Conservation (phyloP, 2,797 vertebrate genomes). For the Amphiprion clarkii region DNA sequence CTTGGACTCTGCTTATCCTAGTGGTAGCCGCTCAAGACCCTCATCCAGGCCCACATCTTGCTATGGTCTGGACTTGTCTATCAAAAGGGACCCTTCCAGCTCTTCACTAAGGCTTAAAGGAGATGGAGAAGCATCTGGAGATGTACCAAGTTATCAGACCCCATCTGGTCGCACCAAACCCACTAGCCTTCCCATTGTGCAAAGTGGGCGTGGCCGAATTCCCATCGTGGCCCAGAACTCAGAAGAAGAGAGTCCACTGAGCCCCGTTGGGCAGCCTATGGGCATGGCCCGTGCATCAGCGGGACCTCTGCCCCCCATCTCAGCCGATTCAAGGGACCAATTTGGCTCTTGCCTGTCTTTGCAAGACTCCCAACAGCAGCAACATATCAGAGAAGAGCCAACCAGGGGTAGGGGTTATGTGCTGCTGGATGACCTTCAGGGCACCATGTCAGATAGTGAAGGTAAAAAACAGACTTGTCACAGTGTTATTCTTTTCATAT, state of each 20-base stretch:
- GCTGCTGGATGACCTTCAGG: conserved; percentile 98
- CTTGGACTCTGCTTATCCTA: conserved; percentile 90
- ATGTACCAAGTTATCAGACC: conserved; percentile 88
- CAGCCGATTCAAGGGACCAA: conserved; percentile 97
- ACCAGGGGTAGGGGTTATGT: conserved; percentile 93
- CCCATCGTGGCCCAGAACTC: conserved; percentile 99
- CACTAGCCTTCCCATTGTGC: conserved; percentile 96
- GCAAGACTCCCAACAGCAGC: conserved; percentile 94
- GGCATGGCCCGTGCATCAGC: conserved; percentile 98
- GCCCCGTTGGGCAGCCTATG: conserved; percentile 99
- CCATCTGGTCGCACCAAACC: conserved; percentile 97
- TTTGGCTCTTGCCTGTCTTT: conserved; percentile 98
- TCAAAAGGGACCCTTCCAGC: conserved; percentile 97
- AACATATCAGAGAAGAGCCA: conserved; percentile 97
- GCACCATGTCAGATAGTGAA: conserved; percentile 99
- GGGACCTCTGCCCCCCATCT: conserved; percentile 97
- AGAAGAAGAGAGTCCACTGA: conserved; percentile 98
- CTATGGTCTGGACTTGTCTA: conserved; percentile 96
- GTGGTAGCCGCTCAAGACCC: conserved; percentile 95
- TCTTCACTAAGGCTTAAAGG: conserved; percentile 96
- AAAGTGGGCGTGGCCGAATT: conserved; percentile 94
- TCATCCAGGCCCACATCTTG: conserved; percentile 97
- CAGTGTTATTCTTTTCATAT: conserved; percentile 69
- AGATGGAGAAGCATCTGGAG: conserved; percentile 90
- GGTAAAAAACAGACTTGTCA: conserved; percentile 89